Evolutionary conservation across 2,888 invertebrate species (phyloP), one percentile per base, ranked within the genome.

Genomic region (Phlogophora meticulosa): DNA sequence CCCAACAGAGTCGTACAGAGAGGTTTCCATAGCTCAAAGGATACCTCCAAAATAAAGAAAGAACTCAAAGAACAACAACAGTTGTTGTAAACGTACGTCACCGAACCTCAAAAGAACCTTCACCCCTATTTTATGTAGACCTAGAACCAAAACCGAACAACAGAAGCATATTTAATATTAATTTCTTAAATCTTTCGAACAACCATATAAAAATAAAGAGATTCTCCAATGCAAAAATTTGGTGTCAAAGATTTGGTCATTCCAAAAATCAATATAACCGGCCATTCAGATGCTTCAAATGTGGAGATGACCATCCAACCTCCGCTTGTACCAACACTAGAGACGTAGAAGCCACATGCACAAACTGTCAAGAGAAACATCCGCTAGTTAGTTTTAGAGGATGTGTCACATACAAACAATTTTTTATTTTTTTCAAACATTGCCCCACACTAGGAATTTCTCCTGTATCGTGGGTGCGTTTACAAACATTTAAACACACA

Each of bases 181-280:
- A 17, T 13, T 20, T 7, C 3, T 10, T 32, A 20, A 5, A 4
- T 13, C 13, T 2, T 55, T 55, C 34, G 49, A 49, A 59, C 53
- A 58, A 0, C 58, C 63, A 0, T 59, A 63, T 9, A 61, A 61
- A 45, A 65, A 70, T 9, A 20, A 36, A 17, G 34, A 36, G 46
- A 15, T 56, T 9, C 11, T 56, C 2, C 32, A 56, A 32, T 53
- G 38, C 11, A 53, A 42, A 49, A 11, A 51, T 4, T 2, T 2
- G 34, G 7, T 57, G 56, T 7, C 43, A n/a, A n/a, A n/a, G n/a
- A n/a, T n/a, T n/a, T n/a, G n/a, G n/a, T n/a, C n/a, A n/a, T n/a
- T n/a, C n/a, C n/a, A n/a, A n/a, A n/a, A n/a, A n/a, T n/a, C n/a
- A n/a, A n/a, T n/a, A n/a, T n/a, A n/a, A n/a, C n/a, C n/a, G n/a